Base-by-base conservation (phyloP, 2,888 invertebrate genomes). In the Margaritifera margaritifera region DNA sequence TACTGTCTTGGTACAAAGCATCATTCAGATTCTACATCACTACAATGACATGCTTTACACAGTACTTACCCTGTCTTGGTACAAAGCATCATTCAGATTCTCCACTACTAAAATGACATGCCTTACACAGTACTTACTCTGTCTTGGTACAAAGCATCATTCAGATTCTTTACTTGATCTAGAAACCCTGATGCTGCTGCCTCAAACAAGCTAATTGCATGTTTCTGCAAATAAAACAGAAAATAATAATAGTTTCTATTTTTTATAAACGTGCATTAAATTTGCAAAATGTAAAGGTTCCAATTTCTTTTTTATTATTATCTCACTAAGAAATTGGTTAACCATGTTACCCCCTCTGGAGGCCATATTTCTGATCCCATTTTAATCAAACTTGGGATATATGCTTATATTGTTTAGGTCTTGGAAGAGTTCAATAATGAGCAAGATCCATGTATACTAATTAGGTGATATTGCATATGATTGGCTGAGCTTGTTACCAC, bases 1-100 rank as follows among this genome's bases (percentile, higher is more conserved):
- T 79, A n/a, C 75, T 83, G 71, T 86, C 86, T 57, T 80, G 74
- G 61, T 82, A 86, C 22, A 77, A 69, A 4, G 83, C 81, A 59
- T 79, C 74, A 71, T 80, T 81, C 4, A 75, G 74, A 52, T 78
- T 65, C 51, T 76, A n/a, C 56, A 24, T 3, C 20, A 56, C 11
- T 24, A 56, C 15, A 11, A 56, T 22, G 11, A 24, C 20, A 22
- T 55, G 56, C 11, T 56, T n/a, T 54, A 54, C 20, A 54, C 55
- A n/a, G 55, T 54, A 66, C 72, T 60, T 61, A 85, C 85, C 79
- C 75, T 83, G 71, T 86, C 86, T 57, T 80, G 74, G 61, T 82
- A 86, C 22, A 77, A 69, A 4, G 83, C 82, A 60, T 79, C 73
- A 72, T 80, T 81, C 4, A 75, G 74, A 52, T 78, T 65, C 50